A percentile compares a stretch with the other conserved stretches of the same genome.
These are phyloP conservation scores for Otocyon megalotis DNA, from an alignment of 2,113 vertebrate genomes.

Conservation along the genomic window DNA sequence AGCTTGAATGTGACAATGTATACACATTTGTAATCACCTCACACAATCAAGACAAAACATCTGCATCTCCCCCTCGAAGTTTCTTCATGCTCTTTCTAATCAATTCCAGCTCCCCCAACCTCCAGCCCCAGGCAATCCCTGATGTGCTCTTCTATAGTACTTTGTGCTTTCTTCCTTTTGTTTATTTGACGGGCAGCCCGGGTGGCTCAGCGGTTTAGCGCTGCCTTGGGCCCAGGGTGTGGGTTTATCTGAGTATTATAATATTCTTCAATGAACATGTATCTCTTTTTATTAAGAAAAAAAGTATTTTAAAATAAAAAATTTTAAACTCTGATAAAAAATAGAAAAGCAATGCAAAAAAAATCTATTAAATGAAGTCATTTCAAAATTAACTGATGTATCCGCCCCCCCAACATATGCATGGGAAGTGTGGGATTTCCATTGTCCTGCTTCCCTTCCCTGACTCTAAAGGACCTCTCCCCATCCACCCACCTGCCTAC, in stretches of 20 bases:
- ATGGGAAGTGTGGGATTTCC: background rate
- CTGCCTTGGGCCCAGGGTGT: too few relatives aligned
- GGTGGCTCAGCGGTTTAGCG: too few relatives aligned
- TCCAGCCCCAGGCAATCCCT: background rate
- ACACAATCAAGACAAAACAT: background rate
- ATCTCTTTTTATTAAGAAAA: constrained; percentile 14
- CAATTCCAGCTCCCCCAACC: background rate
- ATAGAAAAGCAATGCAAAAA: background rate
- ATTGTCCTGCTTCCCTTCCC: background rate
- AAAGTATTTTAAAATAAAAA: constrained; percentile 7
- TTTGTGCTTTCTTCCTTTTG: constrained; percentile 38
- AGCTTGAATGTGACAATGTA: constrained; percentile 2
- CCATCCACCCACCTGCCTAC: background rate
- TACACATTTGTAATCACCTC: background rate
- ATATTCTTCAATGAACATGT: background rate
- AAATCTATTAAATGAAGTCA: background rate
- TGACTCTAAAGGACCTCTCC: background rate
- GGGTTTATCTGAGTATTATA: background rate
- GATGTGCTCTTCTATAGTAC: background rate
- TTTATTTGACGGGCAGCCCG: too few relatives aligned
- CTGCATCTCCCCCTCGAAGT: background rate
- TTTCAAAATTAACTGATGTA: constrained; percentile 30
- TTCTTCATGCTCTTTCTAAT: background rate
- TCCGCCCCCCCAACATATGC: background rate
- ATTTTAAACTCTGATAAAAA: background rate